Conservation (phyloP, 2,113 vertebrate genomes). For the Plestiodon gilberti region DNA sequence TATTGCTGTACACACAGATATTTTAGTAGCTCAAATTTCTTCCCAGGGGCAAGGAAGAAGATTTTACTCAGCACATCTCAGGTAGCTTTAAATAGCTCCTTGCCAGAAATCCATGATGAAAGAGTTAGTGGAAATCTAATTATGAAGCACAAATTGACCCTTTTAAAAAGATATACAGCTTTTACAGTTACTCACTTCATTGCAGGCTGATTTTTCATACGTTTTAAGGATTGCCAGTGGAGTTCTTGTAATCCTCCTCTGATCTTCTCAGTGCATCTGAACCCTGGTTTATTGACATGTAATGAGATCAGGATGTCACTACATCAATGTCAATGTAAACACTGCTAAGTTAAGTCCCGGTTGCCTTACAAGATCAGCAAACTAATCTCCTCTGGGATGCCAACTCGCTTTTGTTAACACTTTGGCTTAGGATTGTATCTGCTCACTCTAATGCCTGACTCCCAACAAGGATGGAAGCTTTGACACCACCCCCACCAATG, state of each 20-base stretch:
- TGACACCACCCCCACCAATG: slow-evolving; percentile 35
- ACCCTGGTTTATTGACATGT: slow-evolving; percentile 87
- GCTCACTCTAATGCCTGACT: slow-evolving; percentile 46
- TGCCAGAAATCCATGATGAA: neutral
- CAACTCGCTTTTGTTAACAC: slow-evolving; percentile 75
- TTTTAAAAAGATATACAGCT: slow-evolving; percentile 38
- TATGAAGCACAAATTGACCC: slow-evolving; percentile 21
- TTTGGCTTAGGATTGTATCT: slow-evolving; percentile 62
- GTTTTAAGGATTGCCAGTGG: slow-evolving; percentile 64
- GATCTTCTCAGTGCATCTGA: slow-evolving; percentile 74
- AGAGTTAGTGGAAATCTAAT: slow-evolving; percentile 20
- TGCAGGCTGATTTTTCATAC: slow-evolving; percentile 54
- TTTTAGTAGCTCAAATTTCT: neutral
- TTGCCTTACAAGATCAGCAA: slow-evolving; percentile 82
- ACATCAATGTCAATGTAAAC: slow-evolving; percentile 84
- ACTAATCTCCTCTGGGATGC: slow-evolving; percentile 85
- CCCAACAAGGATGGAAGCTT: slow-evolving; percentile 37
- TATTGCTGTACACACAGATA: neutral
- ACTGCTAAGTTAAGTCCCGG: slow-evolving; percentile 76
- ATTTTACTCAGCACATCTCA: neutral
- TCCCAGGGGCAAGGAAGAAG: neutral
- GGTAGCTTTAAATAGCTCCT: neutral
- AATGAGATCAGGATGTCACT: slow-evolving; percentile 88
- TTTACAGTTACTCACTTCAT: slow-evolving; percentile 49
- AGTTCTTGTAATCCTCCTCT: slow-evolving; percentile 79